These are phyloP conservation scores for Heliconius melpomene DNA, from an alignment of 1,140 invertebrate genomes.

Conservation along the genomic window DNA sequence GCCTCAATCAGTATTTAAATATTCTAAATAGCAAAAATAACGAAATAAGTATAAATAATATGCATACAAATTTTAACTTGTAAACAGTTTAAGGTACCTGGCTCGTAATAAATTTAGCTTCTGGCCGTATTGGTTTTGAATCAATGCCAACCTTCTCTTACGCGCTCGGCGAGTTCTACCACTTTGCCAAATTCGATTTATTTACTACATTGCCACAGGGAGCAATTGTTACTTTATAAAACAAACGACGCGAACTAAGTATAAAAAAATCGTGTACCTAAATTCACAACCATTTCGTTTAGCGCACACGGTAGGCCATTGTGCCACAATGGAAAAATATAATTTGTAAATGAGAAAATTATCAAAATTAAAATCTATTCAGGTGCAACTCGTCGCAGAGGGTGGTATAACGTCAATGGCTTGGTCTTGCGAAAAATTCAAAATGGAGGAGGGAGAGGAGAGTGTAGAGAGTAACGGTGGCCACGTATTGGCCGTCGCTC, in stretches of 20 bases:
- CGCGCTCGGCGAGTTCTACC: slow-evolving; percentile 3
- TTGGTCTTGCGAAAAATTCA: slow-evolving; percentile 99
- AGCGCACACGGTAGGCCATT: neutral
- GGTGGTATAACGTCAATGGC: slow-evolving; percentile 94
- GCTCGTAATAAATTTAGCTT: slow-evolving; percentile 33
- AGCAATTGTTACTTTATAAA: no score
- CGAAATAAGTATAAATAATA: neutral
- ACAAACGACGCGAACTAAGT: no score
- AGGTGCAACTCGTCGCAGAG: slow-evolving; percentile 90
- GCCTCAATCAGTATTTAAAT: no score
- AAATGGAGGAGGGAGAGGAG: slow-evolving; percentile 96
- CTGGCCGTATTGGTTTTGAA: slow-evolving; percentile 29
- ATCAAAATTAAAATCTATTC: slow-evolving; percentile 44
- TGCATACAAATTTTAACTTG: neutral
- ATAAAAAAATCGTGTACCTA: no score
- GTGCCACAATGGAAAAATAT: no score
- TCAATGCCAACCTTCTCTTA: slow-evolving; percentile 27
- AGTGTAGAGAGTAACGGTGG: slow-evolving; percentile 65
- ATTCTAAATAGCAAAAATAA: neutral
- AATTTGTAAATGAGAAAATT: no score
- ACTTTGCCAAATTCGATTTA: slow-evolving; percentile 27
- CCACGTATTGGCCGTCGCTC: slow-evolving; percentile 92
- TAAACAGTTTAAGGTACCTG: slow-evolving; percentile 12
- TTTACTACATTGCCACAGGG: neutral
- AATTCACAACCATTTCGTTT: neutral